Evolutionary conservation across 1,140 invertebrate species (phyloP).

Genomic region (Meloidogyne floridensis): DNA sequence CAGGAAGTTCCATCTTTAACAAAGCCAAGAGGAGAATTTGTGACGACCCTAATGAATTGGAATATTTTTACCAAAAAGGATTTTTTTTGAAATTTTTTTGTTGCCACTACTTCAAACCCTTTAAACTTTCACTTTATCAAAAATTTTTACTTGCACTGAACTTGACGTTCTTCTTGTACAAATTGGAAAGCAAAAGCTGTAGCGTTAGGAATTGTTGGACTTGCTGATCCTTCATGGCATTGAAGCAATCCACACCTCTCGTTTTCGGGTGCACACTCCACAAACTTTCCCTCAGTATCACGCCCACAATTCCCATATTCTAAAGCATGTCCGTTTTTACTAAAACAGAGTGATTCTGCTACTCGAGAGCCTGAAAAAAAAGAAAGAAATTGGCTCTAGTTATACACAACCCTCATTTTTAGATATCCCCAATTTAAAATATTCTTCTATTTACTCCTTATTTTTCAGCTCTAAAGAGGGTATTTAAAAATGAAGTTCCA

Average conservation of each 20-base stretch:
- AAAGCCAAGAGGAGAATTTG: slow-evolving; percentile 33
- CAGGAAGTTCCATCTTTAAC: slow-evolving; percentile 57
- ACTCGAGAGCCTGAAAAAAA: slow-evolving; percentile 24
- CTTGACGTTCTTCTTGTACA: slow-evolving; percentile 50
- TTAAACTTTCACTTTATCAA: background rate
- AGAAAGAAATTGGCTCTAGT: no score
- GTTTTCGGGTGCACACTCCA: slow-evolving; percentile 53
- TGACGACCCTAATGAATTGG: slow-evolving; percentile 29
- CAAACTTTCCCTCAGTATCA: slow-evolving; percentile 45
- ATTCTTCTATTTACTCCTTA: background rate
- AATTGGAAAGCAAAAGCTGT: slow-evolving; percentile 64
- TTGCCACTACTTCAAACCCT: no score
- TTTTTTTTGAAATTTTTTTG: slow-evolving; percentile 20
- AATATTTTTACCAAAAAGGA: slow-evolving; percentile 10
- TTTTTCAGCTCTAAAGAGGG: no score
- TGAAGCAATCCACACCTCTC: slow-evolving; percentile 56
- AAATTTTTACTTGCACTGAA: slow-evolving; percentile 60
- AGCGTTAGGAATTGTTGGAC: slow-evolving; percentile 43
- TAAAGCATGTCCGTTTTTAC: slow-evolving; percentile 60
- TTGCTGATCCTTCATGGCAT: slow-evolving; percentile 49
- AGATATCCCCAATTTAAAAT: no score
- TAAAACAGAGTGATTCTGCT: slow-evolving; percentile 57
- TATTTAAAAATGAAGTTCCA: no score
- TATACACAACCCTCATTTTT: no score
- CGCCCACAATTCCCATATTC: slow-evolving; percentile 64